These are phyloP conservation scores for Hoplostethus mediterraneus DNA, from an alignment of 2,797 vertebrate genomes.

Conservation along the genomic window DNA sequence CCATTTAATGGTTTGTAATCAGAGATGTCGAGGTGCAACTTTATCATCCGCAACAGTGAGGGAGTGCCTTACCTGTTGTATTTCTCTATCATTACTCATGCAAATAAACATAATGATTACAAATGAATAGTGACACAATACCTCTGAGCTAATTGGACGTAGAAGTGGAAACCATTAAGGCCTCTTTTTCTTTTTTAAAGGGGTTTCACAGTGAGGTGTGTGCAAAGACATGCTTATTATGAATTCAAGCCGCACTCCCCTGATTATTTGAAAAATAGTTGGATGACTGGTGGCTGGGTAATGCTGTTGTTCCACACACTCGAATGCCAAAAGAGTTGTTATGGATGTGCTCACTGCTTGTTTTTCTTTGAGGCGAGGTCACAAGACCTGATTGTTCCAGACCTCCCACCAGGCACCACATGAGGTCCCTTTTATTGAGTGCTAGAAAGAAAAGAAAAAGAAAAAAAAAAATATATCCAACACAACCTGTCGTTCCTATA, in stretches of 20 bases:
- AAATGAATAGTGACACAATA: slow-evolving; percentile 70
- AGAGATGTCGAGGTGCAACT: slow-evolving; percentile 66
- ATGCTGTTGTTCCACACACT: slow-evolving; percentile 38
- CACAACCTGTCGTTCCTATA: slow-evolving; percentile 4
- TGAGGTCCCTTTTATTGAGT: slow-evolving; percentile 44
- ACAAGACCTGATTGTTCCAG: slow-evolving; percentile 63
- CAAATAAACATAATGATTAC: slow-evolving; percentile 70
- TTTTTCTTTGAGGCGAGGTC: slow-evolving; percentile 69
- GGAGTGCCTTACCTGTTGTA: slow-evolving; percentile 71
- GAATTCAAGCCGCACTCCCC: slow-evolving; percentile 2
- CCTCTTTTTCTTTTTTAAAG: slow-evolving; percentile 3
- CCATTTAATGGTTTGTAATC: slow-evolving; percentile 76
- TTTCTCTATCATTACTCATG: slow-evolving; percentile 66
- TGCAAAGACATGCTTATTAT: background rate
- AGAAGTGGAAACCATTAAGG: slow-evolving; percentile 50
- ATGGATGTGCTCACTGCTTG: slow-evolving; percentile 54
- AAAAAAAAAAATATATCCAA: background rate
- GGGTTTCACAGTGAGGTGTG: slow-evolving; percentile 1
- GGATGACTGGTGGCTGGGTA: slow-evolving; percentile 7
- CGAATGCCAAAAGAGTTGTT: slow-evolving; percentile 34
- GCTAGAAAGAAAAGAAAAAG: background rate
- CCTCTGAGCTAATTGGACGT: slow-evolving; percentile 57
- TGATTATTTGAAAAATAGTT: slow-evolving; percentile 15
- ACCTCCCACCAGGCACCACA: slow-evolving; percentile 57
- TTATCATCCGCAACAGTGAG: slow-evolving; percentile 65